Conservation (phyloP, 2,888 invertebrate genomes). For the Exephanes ischioxanthus region DNA sequence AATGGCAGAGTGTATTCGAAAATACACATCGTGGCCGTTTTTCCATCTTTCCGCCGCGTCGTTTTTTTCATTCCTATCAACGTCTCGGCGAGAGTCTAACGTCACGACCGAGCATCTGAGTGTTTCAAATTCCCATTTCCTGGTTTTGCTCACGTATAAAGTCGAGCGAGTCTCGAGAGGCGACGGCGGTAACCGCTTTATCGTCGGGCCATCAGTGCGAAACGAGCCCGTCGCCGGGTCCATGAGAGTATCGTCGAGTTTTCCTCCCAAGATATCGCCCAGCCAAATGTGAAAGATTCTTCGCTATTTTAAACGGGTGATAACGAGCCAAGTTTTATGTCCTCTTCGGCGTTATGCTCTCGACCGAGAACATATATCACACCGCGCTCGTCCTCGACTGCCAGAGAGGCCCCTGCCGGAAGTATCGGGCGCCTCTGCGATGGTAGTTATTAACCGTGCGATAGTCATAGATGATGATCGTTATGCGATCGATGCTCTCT, state of each 20-base stretch:
- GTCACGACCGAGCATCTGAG: constrained; percentile 31
- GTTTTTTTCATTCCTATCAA: neutral
- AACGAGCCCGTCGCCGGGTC: constrained; percentile 40
- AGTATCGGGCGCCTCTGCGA: constrained; percentile 33
- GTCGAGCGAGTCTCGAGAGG: constrained; percentile 11
- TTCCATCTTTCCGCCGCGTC: neutral
- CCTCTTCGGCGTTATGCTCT: constrained; percentile 14
- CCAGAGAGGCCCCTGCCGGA: constrained; percentile 10
- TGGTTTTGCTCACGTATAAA: constrained; percentile 21
- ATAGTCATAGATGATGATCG: constrained; percentile 1
- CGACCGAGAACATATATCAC: constrained; percentile 26
- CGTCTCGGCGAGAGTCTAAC: neutral
- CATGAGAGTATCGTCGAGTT: constrained; percentile 23
- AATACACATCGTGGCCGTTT: neutral
- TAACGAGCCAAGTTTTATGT: constrained; percentile 58
- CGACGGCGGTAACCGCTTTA: constrained; percentile 56
- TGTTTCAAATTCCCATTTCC: constrained; percentile 58
- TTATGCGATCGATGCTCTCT: constrained; percentile 10
- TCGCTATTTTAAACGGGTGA: constrained; percentile 47
- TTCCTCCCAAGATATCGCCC: constrained; percentile 35
- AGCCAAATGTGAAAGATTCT: constrained; percentile 54
- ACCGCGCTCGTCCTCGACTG: constrained; percentile 30
- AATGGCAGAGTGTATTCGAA: neutral
- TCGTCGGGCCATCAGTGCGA: constrained; percentile 57
- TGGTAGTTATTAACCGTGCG: constrained; percentile 31